A percentile compares a stretch with the other conserved stretches of the same genome.
These are phyloP conservation scores for Microctenopoma stevenorrisi DNA, from an alignment of 2,797 vertebrate genomes.

Conservation along the genomic window DNA sequence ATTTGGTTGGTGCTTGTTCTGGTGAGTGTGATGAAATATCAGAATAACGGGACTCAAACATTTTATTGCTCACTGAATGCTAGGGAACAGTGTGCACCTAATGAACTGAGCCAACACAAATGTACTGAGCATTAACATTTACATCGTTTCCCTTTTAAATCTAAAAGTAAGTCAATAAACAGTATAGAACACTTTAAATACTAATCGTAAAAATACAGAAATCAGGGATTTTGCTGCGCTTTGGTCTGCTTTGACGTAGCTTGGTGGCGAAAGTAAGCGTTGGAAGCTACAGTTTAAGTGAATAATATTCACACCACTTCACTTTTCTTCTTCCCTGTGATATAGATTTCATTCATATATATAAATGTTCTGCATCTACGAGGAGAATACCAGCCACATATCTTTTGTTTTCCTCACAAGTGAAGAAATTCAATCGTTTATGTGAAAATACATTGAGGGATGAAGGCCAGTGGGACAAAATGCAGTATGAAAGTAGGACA, in stretches of 20 bases:
- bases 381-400: not conserved
- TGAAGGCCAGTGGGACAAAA: conserved; percentile 31
- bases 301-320: too few species aligned
- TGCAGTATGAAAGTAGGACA: conserved; percentile 50
- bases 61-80: not conserved
- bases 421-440: conserved; percentile 11
- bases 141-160: not conserved
- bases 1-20: not conserved
- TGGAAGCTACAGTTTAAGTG: too few species aligned
- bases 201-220: too few species aligned
- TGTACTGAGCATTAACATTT: not conserved
- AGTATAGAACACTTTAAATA: too few species aligned
- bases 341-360: too few species aligned
- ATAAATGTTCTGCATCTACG: not conserved
- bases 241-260: too few species aligned
- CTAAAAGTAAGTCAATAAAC: not conserved
- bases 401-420: not conserved
- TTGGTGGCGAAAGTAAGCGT: too few species aligned
- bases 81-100: not conserved
- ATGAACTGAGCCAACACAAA: not conserved
- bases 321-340: too few species aligned
- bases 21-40: not conserved
- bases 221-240: too few species aligned
- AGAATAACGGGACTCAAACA: not conserved
- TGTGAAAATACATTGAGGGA: conserved; percentile 8